phyloP scores from a whole-genome alignment of 1,140 invertebrate species.

The Dolichoris vasculosae region DNA sequence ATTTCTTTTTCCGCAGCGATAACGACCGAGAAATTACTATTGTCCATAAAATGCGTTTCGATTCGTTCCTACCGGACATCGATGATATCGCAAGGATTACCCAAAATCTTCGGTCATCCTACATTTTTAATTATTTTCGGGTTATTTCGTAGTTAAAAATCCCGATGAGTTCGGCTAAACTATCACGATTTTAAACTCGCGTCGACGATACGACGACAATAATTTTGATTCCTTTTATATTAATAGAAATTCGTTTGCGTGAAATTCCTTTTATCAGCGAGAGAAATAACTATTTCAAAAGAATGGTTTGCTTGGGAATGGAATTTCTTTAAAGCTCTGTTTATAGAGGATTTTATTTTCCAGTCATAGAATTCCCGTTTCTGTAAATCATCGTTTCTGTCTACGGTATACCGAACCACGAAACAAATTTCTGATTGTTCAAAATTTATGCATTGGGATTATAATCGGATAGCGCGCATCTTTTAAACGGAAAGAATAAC shows the following conservation, averaged over 20 bases:
- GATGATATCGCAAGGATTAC: neutral
- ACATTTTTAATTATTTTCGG: neutral
- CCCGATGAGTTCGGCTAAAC: neutral
- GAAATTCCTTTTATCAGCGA: neutral
- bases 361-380: neutral
- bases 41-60: neutral
- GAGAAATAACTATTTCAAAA: neutral
- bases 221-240: neutral
- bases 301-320: neutral
- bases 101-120: neutral
- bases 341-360: conserved; percentile 5
- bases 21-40: neutral
- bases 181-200: neutral
- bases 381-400: neutral
- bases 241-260: neutral
- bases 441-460: neutral
- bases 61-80: neutral
- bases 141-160: neutral
- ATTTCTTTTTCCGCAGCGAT: too few relatives aligned
- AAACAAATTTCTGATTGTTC: neutral
- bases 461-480: neutral
- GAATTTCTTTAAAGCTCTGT: neutral
- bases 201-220: neutral
- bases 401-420: neutral
- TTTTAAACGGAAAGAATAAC: neutral